A percentile compares a stretch with the other conserved stretches of the same genome.
Conservation (phyloP, 2,797 vertebrate genomes). For the Sebastes dallii region DNA sequence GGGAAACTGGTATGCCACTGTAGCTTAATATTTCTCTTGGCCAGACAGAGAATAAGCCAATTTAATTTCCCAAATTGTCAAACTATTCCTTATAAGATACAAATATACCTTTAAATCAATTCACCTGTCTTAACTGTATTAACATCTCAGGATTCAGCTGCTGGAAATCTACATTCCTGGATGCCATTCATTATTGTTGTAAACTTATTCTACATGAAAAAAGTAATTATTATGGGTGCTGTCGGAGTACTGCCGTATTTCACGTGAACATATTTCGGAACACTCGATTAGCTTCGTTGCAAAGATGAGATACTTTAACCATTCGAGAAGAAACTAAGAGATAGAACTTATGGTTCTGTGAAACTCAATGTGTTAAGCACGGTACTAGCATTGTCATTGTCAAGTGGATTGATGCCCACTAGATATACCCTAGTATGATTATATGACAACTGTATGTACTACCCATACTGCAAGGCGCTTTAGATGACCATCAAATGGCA, state of each 20-base stretch:
- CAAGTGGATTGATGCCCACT: not conserved
- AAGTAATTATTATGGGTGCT: not conserved
- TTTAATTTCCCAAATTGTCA: not conserved
- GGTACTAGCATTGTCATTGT: not conserved
- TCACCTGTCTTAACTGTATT: not conserved
- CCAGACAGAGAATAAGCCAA: not conserved
- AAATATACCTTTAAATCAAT: not conserved
- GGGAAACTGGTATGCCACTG: no score
- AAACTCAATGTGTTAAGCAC: conserved; percentile 27
- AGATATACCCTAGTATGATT: conserved; percentile 16
- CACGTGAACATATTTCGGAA: not conserved
- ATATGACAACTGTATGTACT: conserved; percentile 39
- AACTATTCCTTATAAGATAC: not conserved
- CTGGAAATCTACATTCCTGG: not conserved
- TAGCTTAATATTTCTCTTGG: not conserved
- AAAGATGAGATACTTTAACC: conserved; percentile 6
- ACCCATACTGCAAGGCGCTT: conserved; percentile 59
- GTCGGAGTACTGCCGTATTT: not conserved
- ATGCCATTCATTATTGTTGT: conserved; percentile 41
- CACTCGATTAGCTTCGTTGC: not conserved
- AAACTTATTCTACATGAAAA: conserved; percentile 25
- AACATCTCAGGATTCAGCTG: not conserved
- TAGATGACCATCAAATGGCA: conserved; percentile 48
- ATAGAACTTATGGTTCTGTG: conserved; percentile 13
- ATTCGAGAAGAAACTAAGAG: conserved; percentile 22